Evolutionary conservation across 1,140 invertebrate species (phyloP).

Genomic region (Octopus sinensis): DNA sequence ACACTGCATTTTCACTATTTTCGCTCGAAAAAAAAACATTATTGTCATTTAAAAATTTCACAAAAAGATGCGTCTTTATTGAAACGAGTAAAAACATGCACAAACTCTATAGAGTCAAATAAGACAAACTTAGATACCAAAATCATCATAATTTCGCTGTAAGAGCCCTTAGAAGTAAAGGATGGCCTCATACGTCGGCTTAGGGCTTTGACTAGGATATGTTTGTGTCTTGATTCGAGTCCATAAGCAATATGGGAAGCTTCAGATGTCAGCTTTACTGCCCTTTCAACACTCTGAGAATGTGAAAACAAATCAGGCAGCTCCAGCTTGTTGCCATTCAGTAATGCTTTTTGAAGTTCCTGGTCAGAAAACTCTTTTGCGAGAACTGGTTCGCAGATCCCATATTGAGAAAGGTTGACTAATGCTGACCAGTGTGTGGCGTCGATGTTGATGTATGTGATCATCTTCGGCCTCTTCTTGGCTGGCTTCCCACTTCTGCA

Average conservation of each 20-base stretch:
- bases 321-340: background rate
- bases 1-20: no score
- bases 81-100: no score
- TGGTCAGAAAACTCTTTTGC: background rate
- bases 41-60: no score
- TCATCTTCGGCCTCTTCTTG: background rate
- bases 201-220: no score
- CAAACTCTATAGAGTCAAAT: no score
- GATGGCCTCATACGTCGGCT: no score
- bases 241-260: background rate
- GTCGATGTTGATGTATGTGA: background rate
- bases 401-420: background rate
- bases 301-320: background rate
- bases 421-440: background rate
- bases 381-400: background rate
- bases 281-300: background rate
- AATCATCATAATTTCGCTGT: no score
- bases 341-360: background rate
- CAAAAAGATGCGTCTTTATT: no score
- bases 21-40: no score
- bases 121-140: no score
- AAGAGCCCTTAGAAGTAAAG: no score
- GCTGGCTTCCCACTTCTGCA: background rate
- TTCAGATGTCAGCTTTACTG: background rate
- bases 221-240: no score